Percentiles rank a stretch among this genome's conserved stretches.
phyloP scores from a whole-genome alignment of 2,888 invertebrate genomes.

The Drosophila fulvimacula region DNA sequence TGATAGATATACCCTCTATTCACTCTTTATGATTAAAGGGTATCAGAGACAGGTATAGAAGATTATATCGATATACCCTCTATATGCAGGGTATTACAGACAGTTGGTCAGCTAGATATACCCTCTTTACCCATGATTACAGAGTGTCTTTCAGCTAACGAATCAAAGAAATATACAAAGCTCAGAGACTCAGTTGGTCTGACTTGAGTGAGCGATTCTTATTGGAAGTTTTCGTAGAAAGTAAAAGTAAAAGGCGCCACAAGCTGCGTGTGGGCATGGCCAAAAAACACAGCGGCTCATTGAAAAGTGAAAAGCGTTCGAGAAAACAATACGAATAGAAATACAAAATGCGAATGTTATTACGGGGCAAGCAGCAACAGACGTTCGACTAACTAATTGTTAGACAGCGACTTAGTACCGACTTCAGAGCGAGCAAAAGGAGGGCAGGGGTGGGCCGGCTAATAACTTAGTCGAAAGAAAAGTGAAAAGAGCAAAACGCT shows the following conservation, averaged over 20 bases:
- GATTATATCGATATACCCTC: no score
- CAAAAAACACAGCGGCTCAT: constrained; percentile 4
- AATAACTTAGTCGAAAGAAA: constrained; percentile 57
- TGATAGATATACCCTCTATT: neutral
- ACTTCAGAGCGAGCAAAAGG: constrained; percentile 8
- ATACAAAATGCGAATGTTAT: constrained; percentile 34
- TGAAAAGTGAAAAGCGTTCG: constrained; percentile 43
- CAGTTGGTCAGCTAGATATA: no score
- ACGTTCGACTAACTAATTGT: constrained; percentile 38
- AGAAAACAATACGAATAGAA: constrained; percentile 37
- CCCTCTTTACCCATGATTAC: neutral
- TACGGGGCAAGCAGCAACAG: constrained; percentile 21
- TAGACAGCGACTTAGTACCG: constrained; percentile 24
- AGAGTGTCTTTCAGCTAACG: neutral
- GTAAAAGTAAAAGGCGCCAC: constrained; percentile 39
- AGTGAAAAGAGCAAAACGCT: constrained; percentile 46
- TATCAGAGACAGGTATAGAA: no score
- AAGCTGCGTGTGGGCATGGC: constrained; percentile 54
- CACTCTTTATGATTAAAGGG: no score
- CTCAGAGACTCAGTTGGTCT: neutral
- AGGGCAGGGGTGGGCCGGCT: constrained; percentile 30
- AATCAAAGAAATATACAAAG: neutral
- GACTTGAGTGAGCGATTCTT: constrained; percentile 16
- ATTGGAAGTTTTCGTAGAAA: constrained; percentile 22
- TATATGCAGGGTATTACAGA: no score